Conservation (phyloP, 1,140 invertebrate species). For the Apis cerana region DNA sequence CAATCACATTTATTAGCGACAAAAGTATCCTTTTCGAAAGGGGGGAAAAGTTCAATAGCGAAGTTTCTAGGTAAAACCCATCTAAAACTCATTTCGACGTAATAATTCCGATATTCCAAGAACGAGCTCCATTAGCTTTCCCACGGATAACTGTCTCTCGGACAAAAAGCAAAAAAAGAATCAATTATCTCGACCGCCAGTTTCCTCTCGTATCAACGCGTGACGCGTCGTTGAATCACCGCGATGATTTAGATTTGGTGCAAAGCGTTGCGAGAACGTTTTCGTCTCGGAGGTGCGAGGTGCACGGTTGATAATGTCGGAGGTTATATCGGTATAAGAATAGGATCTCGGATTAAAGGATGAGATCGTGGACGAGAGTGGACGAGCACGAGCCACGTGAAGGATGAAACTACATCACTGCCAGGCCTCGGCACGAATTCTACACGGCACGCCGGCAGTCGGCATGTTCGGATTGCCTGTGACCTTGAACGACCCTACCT, state of each 20-base stretch:
- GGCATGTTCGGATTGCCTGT: constrained; percentile 25
- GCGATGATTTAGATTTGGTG: constrained; percentile 23
- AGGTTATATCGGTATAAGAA: constrained; percentile 45
- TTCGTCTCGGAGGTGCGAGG: constrained; percentile 18
- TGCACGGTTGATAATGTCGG: constrained; percentile 53
- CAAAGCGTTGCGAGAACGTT: neutral
- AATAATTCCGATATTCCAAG: neutral
- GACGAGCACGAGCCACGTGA: constrained; percentile 40
- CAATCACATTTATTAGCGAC: too few relatives aligned
- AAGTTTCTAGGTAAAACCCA: neutral
- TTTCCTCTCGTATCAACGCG: constrained; percentile 5
- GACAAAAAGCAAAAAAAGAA: neutral
- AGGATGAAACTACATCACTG: constrained; percentile 39
- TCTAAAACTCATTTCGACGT: neutral
- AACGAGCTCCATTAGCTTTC: constrained; percentile 5
- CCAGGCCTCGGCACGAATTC: constrained; percentile 37
- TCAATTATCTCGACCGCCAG: neutral
- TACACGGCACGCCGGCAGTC: constrained; percentile 24
- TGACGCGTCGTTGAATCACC: constrained; percentile 2
- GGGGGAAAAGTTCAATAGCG: too few relatives aligned
- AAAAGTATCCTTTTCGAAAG: too few relatives aligned
- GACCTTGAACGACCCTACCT: constrained; percentile 40
- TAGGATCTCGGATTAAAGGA: constrained; percentile 33
- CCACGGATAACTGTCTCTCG: neutral
- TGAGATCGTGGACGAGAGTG: constrained; percentile 51